Evolutionary conservation across 2,888 invertebrate genomes (phyloP).

Genomic region (Phragmatobia fuliginosa): DNA sequence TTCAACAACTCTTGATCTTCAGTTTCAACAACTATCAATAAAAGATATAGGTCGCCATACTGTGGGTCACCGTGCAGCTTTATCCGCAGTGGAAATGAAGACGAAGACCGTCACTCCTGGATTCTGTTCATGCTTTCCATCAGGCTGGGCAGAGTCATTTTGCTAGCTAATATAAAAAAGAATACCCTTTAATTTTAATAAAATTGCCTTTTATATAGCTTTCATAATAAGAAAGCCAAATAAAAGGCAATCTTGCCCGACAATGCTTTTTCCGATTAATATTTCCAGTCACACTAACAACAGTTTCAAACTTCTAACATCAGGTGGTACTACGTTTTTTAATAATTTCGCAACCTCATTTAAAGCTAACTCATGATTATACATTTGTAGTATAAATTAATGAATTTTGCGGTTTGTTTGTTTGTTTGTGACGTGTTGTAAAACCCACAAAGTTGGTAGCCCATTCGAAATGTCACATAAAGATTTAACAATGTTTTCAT

Average conservation of each 20-base stretch:
- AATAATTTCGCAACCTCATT: neutral
- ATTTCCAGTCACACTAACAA: neutral
- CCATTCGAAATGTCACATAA: constrained; percentile 3
- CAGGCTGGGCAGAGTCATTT: too few species aligned
- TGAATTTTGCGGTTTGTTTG: neutral
- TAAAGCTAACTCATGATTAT: neutral
- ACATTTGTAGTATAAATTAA: neutral
- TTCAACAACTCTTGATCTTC: too few species aligned
- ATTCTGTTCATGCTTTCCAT: too few species aligned
- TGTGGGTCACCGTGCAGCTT: too few species aligned
- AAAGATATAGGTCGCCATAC: too few species aligned
- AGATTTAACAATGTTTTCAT: constrained; percentile 9
- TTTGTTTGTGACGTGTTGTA: constrained; percentile 1
- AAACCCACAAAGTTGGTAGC: neutral
- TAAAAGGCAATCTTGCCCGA: neutral
- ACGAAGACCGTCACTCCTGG: too few species aligned
- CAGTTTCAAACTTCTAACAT: neutral
- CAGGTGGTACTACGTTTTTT: neutral
- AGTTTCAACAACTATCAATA: neutral
- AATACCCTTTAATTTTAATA: too few species aligned
- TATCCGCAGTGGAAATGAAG: too few species aligned
- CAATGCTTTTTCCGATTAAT: neutral
- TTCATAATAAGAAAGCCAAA: neutral
- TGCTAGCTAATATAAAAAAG: too few species aligned
- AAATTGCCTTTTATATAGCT: too few species aligned